phyloP scores from a whole-genome alignment of 1,140 invertebrate genomes.

The Calosoma granatense region DNA sequence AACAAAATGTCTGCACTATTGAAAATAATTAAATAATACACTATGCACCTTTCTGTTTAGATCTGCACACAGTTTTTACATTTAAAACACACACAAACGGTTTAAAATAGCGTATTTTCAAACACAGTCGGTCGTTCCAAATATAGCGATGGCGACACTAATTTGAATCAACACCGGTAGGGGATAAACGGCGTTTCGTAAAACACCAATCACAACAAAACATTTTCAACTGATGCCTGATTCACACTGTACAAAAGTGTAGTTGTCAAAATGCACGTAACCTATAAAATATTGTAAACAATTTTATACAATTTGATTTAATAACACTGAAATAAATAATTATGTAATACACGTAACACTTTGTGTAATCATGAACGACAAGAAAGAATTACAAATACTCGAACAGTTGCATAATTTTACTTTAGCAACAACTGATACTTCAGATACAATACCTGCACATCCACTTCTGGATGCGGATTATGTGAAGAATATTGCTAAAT shows the following conservation, averaged over 20 bases:
- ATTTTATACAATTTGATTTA: not conserved
- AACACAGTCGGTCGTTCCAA: not conserved
- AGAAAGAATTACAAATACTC: not conserved
- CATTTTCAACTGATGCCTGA: not conserved
- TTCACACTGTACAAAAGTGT: not conserved
- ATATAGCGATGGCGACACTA: constrained; percentile 1
- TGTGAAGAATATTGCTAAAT: not conserved
- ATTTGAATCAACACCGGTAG: not conserved
- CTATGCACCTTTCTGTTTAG: not conserved
- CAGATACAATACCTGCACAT: not conserved
- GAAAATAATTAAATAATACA: not conserved
- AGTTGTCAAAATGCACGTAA: not conserved
- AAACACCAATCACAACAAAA: not conserved
- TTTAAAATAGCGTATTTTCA: not conserved
- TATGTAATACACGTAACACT: not conserved
- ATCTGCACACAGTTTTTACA: not conserved
- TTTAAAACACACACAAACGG: not conserved
- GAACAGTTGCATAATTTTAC: not conserved
- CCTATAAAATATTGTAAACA: not conserved
- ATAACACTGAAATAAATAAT: not conserved
- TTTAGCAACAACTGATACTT: not conserved
- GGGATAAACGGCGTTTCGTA: not conserved
- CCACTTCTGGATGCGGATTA: not conserved
- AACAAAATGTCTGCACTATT: not conserved
- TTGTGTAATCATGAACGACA: not conserved